Percentiles rank a stretch among this genome's conserved stretches.
Evolutionary conservation across 1,140 invertebrate genomes (phyloP).

Genomic region (Pseudachorutes palmiensis): DNA sequence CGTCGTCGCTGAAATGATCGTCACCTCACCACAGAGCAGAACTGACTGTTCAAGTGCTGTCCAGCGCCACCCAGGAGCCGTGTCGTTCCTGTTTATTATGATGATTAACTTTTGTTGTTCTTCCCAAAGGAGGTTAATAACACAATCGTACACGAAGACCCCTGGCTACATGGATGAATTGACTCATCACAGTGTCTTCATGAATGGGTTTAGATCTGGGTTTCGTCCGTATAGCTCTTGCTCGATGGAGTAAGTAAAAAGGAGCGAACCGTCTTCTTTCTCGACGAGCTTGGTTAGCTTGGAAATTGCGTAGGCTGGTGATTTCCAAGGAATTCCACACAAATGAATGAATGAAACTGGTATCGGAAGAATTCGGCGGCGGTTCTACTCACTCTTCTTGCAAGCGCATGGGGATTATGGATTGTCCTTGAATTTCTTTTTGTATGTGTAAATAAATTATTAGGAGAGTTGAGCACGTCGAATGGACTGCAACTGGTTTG

Average conservation of each 20-base stretch:
- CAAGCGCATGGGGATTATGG: constrained; percentile 2
- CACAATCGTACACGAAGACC: not conserved
- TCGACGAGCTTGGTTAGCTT: not conserved
- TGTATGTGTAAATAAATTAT: not conserved
- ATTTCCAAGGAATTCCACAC: constrained; percentile 4
- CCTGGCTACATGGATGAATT: constrained; percentile 3
- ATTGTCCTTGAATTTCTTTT: constrained; percentile 4
- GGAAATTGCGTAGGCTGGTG: constrained; percentile 9
- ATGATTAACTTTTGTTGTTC: not conserved
- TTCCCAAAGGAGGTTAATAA: constrained; percentile 3
- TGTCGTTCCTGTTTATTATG: too few species aligned
- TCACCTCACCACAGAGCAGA: too few species aligned
- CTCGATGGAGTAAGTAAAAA: not conserved
- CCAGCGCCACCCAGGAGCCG: not conserved
- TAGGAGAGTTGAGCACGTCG: not conserved
- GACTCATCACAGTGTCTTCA: constrained; percentile 11
- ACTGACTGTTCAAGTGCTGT: not conserved
- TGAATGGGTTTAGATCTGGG: not conserved
- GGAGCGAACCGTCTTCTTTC: not conserved
- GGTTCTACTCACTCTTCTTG: not conserved
- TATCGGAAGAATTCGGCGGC: constrained; percentile 10
- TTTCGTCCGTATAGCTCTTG: not conserved
- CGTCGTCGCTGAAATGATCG: not conserved
- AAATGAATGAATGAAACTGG: constrained; percentile 11
- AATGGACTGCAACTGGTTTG: too few species aligned